A percentile compares a stretch with the other conserved stretches of the same genome.
phyloP scores from a whole-genome alignment of 2,797 vertebrate species.

The Phrynocephalus guinanensis region DNA sequence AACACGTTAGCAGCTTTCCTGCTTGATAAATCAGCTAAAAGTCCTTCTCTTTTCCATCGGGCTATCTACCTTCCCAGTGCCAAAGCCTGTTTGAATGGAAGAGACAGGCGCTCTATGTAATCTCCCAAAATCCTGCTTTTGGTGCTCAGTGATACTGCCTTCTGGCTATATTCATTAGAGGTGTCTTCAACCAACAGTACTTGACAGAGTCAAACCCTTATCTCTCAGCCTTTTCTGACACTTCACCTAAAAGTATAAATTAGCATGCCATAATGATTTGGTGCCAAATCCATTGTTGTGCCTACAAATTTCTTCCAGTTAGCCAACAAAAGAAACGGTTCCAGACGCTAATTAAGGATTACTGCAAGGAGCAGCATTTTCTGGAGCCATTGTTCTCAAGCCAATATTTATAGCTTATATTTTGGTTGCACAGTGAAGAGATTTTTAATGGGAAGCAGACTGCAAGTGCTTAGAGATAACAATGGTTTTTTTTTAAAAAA shows the following conservation, averaged over 20 bases:
- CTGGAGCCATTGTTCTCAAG: constrained; percentile 39
- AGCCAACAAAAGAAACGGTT: constrained; percentile 35
- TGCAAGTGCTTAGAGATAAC: constrained; percentile 47
- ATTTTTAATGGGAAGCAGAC: constrained; percentile 26
- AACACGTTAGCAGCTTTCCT: constrained; percentile 47
- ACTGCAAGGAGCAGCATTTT: constrained; percentile 35
- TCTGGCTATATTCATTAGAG: constrained; percentile 52
- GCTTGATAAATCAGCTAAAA: constrained; percentile 62
- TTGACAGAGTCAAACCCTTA: background rate
- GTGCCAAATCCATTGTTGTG: constrained; percentile 33
- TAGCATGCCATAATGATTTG: constrained; percentile 19
- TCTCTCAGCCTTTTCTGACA: background rate
- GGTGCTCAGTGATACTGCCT: constrained; percentile 54
- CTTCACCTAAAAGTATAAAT: constrained; percentile 30
- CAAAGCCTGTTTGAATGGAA: constrained; percentile 57
- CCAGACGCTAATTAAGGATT: constrained; percentile 23
- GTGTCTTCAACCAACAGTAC: background rate
- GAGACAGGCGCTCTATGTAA: constrained; percentile 52
- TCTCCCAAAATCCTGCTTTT: constrained; percentile 59
- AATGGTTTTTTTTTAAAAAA: background rate
- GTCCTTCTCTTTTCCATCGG: constrained; percentile 60
- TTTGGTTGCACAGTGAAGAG: background rate
- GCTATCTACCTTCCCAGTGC: constrained; percentile 50
- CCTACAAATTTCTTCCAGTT: background rate
- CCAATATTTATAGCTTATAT: constrained; percentile 18